Percentiles rank a stretch among this genome's conserved stretches.
phyloP scores from a whole-genome alignment of 2,888 invertebrate species.

The Ceratothoa steindachneri region DNA sequence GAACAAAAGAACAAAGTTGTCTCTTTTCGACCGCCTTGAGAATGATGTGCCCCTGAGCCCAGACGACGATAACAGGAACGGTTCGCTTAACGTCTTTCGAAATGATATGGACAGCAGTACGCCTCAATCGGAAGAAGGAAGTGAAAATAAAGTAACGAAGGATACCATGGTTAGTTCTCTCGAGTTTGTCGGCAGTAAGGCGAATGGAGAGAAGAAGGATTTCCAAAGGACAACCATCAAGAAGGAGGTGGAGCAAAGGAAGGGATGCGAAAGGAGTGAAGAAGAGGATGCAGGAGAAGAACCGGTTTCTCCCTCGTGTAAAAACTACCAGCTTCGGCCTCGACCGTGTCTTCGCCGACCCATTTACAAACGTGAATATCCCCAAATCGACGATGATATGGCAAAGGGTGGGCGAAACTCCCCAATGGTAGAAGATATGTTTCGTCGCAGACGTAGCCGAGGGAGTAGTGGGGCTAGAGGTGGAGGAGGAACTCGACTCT shows the following conservation, averaged over 20 bases:
- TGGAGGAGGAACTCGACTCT: constrained; percentile 61
- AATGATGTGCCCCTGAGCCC: background rate
- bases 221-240: too few species aligned
- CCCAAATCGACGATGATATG: constrained; percentile 58
- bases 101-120: too few species aligned
- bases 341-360: constrained; percentile 59
- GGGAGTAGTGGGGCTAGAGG: constrained; percentile 42
- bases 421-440: background rate
- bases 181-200: too few species aligned
- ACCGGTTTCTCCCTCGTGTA: background rate
- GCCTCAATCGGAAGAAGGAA: too few species aligned
- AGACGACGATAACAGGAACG: background rate
- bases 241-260: too few species aligned
- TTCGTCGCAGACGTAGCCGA: constrained; percentile 48
- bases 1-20: too few species aligned
- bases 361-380: constrained; percentile 64
- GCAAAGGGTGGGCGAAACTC: constrained; percentile 48
- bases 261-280: too few species aligned
- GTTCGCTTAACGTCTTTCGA: background rate
- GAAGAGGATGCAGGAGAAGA: too few species aligned
- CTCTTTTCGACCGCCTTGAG: background rate
- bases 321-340: background rate
- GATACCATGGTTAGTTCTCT: too few species aligned
- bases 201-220: too few species aligned
- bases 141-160: too few species aligned